Base-by-base conservation (phyloP, 1,140 invertebrate genomes). In the Diprion similis region DNA sequence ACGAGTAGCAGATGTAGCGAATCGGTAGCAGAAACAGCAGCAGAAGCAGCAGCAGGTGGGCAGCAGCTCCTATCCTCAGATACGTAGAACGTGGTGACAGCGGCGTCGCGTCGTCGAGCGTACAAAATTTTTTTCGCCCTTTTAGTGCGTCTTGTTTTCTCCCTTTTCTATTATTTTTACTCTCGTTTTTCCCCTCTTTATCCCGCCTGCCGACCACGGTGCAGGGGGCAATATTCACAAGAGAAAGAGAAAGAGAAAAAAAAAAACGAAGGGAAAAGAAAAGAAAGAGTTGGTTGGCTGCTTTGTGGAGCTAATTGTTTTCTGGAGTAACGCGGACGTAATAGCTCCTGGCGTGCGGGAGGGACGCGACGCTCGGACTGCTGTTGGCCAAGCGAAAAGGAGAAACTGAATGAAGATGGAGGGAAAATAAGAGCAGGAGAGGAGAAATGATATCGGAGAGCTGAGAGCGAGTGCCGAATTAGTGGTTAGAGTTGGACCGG, bases 281-380 rank as follows among this genome's bases (percentile, higher is more conserved):
- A 6, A 17, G 51, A 59, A 59, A 59, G 51, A 59, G 51, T 59
- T 59, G 51, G 11, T 59, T 59, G 11, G 24, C 51, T 17, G 51
- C 51, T 59, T 10, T 59, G 70, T 51, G 70, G 17, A 51, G 70
- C 51, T 71, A 71, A 71, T 71, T 71, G 70, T 71, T 71, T 71
- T 71, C 70, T 71, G 70, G 48, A 71, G 70, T 37, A 51, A 71
- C 46, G 70, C 45, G 46, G 8, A 17, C 46, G 18, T 59, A 59
- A 37, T 19, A 47, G 48, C 48, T n/a, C 51, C 46, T 24, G 19
- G 68, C 17, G 46, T n/a, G 68, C n/a, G 68, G 2, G 68, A 13
- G 68, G 59, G 59, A 64, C 24, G 51, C n/a, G 11, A 59, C 3
- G 51, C n/a, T 15, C 51, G 51, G 66, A 11, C 11, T 24, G 66